Evolutionary conservation across 2,113 vertebrate genomes (phyloP).

Genomic region (Aptenodytes patagonicus): DNA sequence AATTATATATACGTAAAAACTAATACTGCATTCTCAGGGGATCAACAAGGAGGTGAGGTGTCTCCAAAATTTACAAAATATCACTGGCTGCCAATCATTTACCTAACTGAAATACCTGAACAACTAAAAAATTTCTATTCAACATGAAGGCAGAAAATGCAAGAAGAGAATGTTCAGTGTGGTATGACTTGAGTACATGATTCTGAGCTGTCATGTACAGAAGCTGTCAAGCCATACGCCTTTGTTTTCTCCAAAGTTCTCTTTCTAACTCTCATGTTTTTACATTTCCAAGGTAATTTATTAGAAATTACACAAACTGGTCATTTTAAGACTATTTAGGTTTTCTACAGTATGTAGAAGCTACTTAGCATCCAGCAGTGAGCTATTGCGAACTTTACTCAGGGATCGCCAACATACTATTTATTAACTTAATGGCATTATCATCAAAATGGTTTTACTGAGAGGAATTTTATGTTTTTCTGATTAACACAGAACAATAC

Average conservation of each 20-base stretch:
- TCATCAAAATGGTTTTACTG: neutral
- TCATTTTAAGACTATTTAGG: neutral
- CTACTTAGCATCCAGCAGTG: neutral
- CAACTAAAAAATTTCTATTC: neutral
- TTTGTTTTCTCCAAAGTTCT: neutral
- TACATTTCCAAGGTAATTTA: neutral
- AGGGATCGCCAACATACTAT: neutral
- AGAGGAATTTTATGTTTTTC: neutral
- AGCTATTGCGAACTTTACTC: neutral
- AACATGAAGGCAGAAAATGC: neutral
- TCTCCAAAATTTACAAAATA: neutral
- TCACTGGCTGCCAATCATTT: neutral
- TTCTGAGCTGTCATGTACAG: neutral
- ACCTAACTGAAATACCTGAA: neutral
- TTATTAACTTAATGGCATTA: neutral
- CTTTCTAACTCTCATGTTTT: neutral
- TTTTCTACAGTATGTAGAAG: neutral
- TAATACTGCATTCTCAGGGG: neutral
- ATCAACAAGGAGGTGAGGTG: neutral
- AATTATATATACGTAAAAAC: rapidly evolving
- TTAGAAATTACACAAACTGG: neutral
- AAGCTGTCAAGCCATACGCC: neutral
- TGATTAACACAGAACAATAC: neutral
- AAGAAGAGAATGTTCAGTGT: neutral
- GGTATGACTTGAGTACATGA: neutral